Conservation (phyloP, 1,140 invertebrate genomes). For the Frieseomelitta varia region DNA sequence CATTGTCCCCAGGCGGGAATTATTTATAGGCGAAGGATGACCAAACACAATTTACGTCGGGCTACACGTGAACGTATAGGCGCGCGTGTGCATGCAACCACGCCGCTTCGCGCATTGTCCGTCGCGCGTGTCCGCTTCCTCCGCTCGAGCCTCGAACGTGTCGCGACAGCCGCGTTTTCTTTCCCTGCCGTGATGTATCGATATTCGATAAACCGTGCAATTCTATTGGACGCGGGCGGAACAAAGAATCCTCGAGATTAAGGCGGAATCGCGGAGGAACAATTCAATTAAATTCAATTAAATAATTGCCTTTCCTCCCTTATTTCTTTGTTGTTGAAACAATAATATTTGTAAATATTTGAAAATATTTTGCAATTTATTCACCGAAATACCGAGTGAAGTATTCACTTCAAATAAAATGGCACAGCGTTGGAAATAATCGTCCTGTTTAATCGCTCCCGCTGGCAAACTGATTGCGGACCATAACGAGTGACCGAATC, state of each 20-base stretch:
- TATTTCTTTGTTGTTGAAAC: too few relatives aligned
- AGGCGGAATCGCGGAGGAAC: not conserved
- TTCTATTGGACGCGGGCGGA: too few relatives aligned
- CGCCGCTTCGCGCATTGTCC: slow-evolving; percentile 37
- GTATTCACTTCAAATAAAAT: too few relatives aligned
- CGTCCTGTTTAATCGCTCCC: too few relatives aligned
- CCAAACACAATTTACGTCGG: slow-evolving; percentile 70
- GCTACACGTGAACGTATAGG: not conserved
- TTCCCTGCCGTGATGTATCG: not conserved
- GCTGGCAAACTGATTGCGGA: too few relatives aligned
- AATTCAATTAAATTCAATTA: too few relatives aligned
- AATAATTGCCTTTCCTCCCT: too few relatives aligned
- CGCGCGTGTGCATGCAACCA: not conserved
- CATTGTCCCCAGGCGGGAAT: slow-evolving; percentile 65
- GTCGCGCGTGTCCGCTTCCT: slow-evolving; percentile 9
- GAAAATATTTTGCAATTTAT: too few relatives aligned
- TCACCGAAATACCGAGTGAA: too few relatives aligned
- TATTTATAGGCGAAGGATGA: slow-evolving; percentile 77
- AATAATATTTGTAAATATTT: too few relatives aligned
- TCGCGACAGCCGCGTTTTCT: not conserved
- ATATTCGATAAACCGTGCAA: not conserved
- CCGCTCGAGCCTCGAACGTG: not conserved
- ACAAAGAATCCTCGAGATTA: not conserved
- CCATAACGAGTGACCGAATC: too few relatives aligned
- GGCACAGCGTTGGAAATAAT: too few relatives aligned